These are phyloP conservation scores for Oreotrochilus melanogaster DNA, from an alignment of 2,113 vertebrate genomes.

Conservation along the genomic window DNA sequence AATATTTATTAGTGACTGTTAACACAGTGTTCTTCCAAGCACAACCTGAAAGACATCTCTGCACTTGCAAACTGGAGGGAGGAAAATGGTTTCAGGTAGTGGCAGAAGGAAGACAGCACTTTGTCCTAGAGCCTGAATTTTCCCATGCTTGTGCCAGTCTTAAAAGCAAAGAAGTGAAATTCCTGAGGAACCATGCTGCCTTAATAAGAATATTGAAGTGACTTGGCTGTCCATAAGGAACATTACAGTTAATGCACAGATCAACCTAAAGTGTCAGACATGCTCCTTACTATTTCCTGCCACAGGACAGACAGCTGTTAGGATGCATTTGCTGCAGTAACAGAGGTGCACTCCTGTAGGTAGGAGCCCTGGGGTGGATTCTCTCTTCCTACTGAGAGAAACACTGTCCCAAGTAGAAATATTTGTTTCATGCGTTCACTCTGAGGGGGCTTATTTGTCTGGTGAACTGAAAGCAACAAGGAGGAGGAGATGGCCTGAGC, in stretches of 20 bases:
- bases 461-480: background rate
- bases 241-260: slow-evolving; percentile 8
- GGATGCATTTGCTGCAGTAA: background rate
- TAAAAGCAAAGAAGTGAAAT: slow-evolving; percentile 30
- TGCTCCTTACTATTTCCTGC: background rate
- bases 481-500: background rate
- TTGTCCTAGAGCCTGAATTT: background rate
- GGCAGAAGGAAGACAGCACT: background rate
- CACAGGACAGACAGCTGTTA: background rate
- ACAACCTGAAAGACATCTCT: background rate
- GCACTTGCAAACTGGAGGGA: background rate
- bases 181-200: slow-evolving; percentile 44
- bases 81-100: slow-evolving; percentile 17
- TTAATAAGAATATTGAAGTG: slow-evolving; percentile 46
- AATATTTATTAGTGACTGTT: background rate
- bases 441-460: background rate
- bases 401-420: background rate
- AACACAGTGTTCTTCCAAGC: background rate
- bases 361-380: background rate
- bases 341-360: background rate
- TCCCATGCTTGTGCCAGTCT: slow-evolving; percentile 18
- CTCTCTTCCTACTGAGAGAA: background rate
- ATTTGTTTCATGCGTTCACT: no score
- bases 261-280: background rate
- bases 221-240: background rate